Evolutionary conservation across 2,113 vertebrate genomes (phyloP).

Genomic region (Daboia siamensis): DNA sequence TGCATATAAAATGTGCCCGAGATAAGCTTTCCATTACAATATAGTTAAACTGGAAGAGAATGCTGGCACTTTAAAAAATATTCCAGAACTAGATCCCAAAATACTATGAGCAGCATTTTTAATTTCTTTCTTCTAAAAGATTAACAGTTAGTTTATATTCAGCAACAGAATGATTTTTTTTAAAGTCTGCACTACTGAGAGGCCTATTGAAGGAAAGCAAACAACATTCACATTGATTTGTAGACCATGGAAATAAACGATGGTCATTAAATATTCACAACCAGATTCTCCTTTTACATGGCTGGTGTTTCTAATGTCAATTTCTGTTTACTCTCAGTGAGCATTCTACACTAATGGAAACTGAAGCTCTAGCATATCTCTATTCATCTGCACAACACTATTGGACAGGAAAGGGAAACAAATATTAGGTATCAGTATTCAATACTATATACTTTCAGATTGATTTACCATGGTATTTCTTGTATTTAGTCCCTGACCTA

Average conservation of each 20-base stretch:
- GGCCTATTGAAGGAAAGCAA: conserved; percentile 60
- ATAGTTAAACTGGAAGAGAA: conserved; percentile 69
- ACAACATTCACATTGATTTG: conserved; percentile 65
- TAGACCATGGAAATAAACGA: conserved; percentile 49
- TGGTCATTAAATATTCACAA: conserved; percentile 53
- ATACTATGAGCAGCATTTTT: conserved; percentile 66
- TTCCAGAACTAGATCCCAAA: conserved; percentile 67
- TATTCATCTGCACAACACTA: fast-evolving
- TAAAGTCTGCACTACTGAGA: conserved; percentile 56
- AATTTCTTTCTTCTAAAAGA: conserved; percentile 64
- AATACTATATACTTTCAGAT: background rate
- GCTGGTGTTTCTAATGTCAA: conserved; percentile 22
- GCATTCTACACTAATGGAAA: background rate
- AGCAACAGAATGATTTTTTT: conserved; percentile 48
- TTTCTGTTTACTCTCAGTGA: conserved; percentile 40
- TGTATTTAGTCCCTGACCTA: background rate
- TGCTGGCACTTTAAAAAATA: conserved; percentile 64
- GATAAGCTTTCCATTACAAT: conserved; percentile 65
- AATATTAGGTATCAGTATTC: background rate
- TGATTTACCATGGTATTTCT: background rate
- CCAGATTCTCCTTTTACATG: conserved; percentile 49
- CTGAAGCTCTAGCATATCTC: background rate
- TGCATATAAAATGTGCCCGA: conserved; percentile 64
- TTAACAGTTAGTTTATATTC: conserved; percentile 69
- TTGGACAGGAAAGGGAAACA: background rate